These are phyloP conservation scores for Clitarchus hookeri DNA, from an alignment of 2,888 invertebrate species.

Conservation along the genomic window DNA sequence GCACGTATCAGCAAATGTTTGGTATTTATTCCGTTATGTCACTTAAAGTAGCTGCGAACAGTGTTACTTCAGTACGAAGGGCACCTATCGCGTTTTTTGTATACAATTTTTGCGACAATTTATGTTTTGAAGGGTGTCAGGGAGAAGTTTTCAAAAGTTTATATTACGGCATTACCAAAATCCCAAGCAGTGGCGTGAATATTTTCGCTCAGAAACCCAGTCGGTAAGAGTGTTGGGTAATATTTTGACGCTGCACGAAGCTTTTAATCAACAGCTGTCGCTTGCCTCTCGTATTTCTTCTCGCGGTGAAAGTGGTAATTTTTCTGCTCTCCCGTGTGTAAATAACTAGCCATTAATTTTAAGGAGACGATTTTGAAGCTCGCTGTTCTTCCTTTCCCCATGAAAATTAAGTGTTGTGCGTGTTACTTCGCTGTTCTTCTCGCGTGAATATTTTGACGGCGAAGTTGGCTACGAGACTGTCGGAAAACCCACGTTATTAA, in stretches of 20 bases:
- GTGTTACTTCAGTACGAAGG: no score
- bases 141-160: no score
- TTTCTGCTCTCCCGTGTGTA: background rate
- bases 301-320: background rate
- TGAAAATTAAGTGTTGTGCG: background rate
- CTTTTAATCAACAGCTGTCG: background rate
- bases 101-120: no score
- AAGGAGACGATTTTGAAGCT: background rate
- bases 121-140: no score
- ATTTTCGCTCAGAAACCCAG: no score
- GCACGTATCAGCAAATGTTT: no score
- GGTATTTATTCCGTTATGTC: no score
- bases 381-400: background rate
- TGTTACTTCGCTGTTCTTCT: background rate
- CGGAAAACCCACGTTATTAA: background rate
- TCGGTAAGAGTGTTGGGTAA: background rate
- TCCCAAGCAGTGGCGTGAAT: no score
- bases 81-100: no score
- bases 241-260: background rate
- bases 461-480: background rate
- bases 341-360: background rate
- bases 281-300: background rate
- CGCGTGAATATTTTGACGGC: background rate
- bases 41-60: no score
- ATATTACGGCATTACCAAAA: no score